Conservation (phyloP, 2,113 vertebrate species). For the Plecturocebus donacophilus region DNA sequence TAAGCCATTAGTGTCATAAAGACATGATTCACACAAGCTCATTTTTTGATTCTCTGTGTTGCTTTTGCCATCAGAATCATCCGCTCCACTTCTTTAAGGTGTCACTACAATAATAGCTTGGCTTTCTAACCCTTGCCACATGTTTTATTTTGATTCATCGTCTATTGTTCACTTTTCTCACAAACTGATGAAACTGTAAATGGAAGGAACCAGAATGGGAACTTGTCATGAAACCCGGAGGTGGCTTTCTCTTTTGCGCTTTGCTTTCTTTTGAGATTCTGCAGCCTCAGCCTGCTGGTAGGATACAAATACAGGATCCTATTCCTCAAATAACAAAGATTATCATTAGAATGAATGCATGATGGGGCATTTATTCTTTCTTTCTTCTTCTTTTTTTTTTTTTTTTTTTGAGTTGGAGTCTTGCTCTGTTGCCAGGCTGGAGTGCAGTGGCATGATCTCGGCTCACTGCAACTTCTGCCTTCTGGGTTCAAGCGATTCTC, state of each 20-base stretch:
- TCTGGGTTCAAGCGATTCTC: no score
- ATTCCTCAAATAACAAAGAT: conserved; percentile 10
- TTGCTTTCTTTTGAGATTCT: conserved; percentile 37
- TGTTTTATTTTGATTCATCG: conserved; percentile 41
- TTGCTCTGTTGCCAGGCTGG: no score
- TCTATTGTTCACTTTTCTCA: not conserved
- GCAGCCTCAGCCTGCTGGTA: not conserved
- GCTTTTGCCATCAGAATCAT: not conserved
- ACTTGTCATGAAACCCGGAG: not conserved
- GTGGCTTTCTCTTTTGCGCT: not conserved
- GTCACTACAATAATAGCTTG: not conserved
- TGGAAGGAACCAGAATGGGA: not conserved
- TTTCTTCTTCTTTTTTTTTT: no score
- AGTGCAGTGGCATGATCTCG: no score
- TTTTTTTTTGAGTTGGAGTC: no score
- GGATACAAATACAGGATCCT: not conserved
- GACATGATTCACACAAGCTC: not conserved
- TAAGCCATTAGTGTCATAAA: conserved; percentile 31
- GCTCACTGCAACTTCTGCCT: no score
- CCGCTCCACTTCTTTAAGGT: not conserved
- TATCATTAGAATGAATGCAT: not conserved
- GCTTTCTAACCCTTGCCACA: not conserved
- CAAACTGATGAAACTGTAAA: conserved; percentile 27
- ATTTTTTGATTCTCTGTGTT: not conserved
- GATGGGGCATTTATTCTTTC: not conserved